Percentiles rank a stretch among this genome's conserved stretches.
These are phyloP conservation scores for Parazoanthus darwini DNA, from an alignment of 92 coral and sea anemone genomes.

Conservation along the genomic window DNA sequence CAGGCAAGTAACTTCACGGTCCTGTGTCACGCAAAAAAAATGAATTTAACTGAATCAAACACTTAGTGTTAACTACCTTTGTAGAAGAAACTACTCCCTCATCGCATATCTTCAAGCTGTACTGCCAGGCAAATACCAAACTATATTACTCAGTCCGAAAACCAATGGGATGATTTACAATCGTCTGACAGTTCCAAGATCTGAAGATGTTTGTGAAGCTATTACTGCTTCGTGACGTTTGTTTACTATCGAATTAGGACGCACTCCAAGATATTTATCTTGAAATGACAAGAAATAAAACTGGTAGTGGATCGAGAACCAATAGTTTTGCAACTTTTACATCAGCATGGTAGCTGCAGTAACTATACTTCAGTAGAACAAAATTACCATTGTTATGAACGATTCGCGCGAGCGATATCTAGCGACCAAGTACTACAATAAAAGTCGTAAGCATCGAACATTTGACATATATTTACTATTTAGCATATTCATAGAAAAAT, in stretches of 20 bases:
- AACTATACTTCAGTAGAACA: too few relatives aligned
- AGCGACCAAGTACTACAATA: too few relatives aligned
- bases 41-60: neutral
- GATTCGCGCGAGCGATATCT: too few relatives aligned
- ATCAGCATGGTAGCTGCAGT: too few relatives aligned
- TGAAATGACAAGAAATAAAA: too few relatives aligned
- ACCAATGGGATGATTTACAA: neutral
- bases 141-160: neutral
- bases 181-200: conserved; percentile 13
- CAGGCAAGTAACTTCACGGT: too few relatives aligned
- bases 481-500: too few relatives aligned
- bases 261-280: neutral
- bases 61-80: neutral
- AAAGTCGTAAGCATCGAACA: too few relatives aligned
- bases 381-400: too few relatives aligned
- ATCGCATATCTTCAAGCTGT: neutral
- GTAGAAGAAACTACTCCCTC: neutral
- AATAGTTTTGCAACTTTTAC: too few relatives aligned
- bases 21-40: neutral
- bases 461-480: too few relatives aligned
- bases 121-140: neutral
- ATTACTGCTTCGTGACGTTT: conserved; percentile 8
- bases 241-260: conserved; percentile 1
- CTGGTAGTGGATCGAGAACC: too few relatives aligned
- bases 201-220: neutral